Conservation (phyloP, 1,140 invertebrate genomes). For the Macrostomum lignano region DNA sequence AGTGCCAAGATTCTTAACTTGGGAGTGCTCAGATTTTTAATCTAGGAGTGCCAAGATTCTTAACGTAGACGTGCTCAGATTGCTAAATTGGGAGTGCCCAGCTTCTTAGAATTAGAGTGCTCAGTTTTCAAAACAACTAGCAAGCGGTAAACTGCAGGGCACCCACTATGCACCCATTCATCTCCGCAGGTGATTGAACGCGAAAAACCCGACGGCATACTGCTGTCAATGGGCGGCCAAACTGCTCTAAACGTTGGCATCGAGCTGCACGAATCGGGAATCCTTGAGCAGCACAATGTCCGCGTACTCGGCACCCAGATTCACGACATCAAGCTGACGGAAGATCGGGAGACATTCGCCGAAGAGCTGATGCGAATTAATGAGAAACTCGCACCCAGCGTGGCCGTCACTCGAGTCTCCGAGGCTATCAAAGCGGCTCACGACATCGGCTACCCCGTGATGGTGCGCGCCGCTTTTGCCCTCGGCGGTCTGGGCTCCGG, state of each 20-base stretch:
- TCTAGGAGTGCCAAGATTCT: too few species aligned
- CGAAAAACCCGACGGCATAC: constrained; percentile 71
- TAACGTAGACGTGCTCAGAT: too few species aligned
- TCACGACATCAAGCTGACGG: constrained; percentile 71
- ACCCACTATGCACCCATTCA: too few species aligned
- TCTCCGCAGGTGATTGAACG: constrained; percentile 55
- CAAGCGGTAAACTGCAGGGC: too few species aligned
- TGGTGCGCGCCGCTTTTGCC: constrained; percentile 77
- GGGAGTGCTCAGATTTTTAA: too few species aligned
- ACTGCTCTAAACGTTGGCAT: constrained; percentile 92
- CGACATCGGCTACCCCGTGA: constrained; percentile 63
- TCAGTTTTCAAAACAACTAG: too few species aligned
- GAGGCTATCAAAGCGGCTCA: constrained; percentile 55
- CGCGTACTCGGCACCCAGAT: constrained; percentile 45
- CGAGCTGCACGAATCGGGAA: constrained; percentile 38
- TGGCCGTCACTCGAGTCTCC: constrained; percentile 48
- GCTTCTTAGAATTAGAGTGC: too few species aligned
- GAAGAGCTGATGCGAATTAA: constrained; percentile 57
- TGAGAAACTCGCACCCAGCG: constrained; percentile 70
- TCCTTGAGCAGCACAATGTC: constrained; percentile 49
- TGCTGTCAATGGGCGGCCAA: constrained; percentile 89
- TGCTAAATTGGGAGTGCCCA: too few species aligned
- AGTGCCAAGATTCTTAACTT: too few species aligned
- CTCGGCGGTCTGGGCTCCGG: constrained; percentile 84
- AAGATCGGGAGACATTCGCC: constrained; percentile 79